Evolutionary conservation across 2,113 vertebrate genomes (phyloP).

Genomic region (Osmerus mordax): DNA sequence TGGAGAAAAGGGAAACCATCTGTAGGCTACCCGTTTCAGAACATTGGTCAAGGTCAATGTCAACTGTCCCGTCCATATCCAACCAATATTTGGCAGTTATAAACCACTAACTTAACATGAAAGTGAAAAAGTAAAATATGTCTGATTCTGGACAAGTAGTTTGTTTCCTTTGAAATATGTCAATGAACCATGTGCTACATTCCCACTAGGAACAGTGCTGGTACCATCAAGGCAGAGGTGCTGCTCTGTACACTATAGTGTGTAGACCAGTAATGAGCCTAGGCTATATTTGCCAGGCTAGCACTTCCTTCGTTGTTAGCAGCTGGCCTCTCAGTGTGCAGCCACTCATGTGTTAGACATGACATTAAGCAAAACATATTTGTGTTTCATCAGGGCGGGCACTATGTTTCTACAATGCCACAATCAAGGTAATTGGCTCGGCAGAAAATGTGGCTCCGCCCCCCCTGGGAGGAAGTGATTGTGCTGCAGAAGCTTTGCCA

Average conservation of each 20-base stretch:
- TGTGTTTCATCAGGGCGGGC: slow-evolving; percentile 20
- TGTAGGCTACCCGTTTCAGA: no score
- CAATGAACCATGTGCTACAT: no score
- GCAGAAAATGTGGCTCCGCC: slow-evolving; percentile 26
- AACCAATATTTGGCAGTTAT: no score
- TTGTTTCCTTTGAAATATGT: no score
- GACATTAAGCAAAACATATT: slow-evolving; percentile 26
- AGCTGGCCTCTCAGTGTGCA: slow-evolving; percentile 22
- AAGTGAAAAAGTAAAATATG: no score
- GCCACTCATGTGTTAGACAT: slow-evolving; percentile 28
- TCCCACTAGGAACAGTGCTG: no score
- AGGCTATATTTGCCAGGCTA: slow-evolving; percentile 12
- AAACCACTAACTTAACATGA: no score
- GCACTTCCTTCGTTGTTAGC: slow-evolving; percentile 21
- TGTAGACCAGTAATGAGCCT: not conserved
- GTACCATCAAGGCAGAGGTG: not conserved
- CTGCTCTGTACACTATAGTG: not conserved
- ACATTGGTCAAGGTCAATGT: no score
- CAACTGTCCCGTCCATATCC: no score
- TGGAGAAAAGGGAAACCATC: no score
- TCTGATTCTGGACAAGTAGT: no score
- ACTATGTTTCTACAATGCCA: slow-evolving; percentile 39
- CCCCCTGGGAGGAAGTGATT: slow-evolving; percentile 8
- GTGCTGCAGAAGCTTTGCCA: not conserved
- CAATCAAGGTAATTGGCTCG: slow-evolving; percentile 48